phyloP scores from a whole-genome alignment of 2,113 vertebrate species.

The Martes martes region DNA sequence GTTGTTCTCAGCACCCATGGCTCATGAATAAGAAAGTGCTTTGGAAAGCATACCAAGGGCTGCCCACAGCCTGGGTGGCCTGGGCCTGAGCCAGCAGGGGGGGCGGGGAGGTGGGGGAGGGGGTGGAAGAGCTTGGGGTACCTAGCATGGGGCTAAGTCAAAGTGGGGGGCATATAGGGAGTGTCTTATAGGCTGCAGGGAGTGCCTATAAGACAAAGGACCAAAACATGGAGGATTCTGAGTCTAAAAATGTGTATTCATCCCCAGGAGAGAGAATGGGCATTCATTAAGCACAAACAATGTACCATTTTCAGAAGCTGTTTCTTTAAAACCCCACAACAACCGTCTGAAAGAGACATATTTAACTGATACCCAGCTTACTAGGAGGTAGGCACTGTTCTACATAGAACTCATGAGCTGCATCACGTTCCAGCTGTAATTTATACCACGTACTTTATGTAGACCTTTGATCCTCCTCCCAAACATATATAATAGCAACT shows the following conservation, averaged over 20 bases:
- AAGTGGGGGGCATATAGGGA: not conserved
- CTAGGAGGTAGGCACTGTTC: not conserved
- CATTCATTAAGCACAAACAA: not conserved
- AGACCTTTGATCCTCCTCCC: not conserved
- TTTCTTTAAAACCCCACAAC: not conserved
- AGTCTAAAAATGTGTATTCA: not conserved
- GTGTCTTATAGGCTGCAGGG: not conserved
- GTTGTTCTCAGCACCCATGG: not conserved
- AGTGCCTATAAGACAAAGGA: not conserved
- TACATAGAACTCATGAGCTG: not conserved
- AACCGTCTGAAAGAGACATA: not conserved
- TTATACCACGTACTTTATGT: not conserved
- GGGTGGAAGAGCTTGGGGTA: not conserved
- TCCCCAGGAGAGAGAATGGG: not conserved
- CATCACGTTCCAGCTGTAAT: not conserved
- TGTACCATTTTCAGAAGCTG: not conserved
- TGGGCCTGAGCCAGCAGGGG: not conserved
- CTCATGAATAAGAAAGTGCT: not conserved
- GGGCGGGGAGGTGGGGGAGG: too few relatives aligned
- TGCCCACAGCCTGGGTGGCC: not conserved
- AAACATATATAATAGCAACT: not conserved
- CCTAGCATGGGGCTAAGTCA: not conserved
- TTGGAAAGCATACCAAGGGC: slow-evolving; percentile 16
- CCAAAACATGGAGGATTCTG: not conserved
- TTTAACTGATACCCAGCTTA: not conserved